phyloP scores from a whole-genome alignment of 2,888 invertebrate genomes.

The Euclidia mi region DNA sequence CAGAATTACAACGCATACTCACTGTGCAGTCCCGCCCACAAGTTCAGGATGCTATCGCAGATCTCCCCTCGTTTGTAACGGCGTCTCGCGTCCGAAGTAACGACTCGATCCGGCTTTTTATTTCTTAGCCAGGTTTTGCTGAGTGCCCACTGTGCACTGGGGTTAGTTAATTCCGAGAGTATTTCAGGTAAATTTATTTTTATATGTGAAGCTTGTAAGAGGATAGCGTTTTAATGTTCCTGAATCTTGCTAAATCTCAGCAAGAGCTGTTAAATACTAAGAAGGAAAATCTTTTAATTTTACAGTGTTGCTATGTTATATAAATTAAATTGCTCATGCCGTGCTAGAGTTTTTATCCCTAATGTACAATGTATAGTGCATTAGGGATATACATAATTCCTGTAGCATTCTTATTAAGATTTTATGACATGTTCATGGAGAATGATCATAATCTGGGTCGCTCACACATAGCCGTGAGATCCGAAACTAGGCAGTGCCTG shows the following conservation, averaged over 20 bases:
- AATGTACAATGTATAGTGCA: too few species aligned
- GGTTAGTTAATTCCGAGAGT: conserved; percentile 16
- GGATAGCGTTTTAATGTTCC: not conserved
- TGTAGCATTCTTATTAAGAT: too few species aligned
- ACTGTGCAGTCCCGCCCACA: conserved; percentile 51
- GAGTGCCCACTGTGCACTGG: conserved; percentile 48
- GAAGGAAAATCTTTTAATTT: not conserved
- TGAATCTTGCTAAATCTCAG: not conserved
- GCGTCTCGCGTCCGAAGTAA: conserved; percentile 52
- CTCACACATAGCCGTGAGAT: too few species aligned
- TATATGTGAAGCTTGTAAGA: conserved; percentile 12
- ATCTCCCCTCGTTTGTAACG: conserved; percentile 62
- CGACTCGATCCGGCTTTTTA: conserved; percentile 57
- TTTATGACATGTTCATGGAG: too few species aligned
- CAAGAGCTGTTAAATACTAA: not conserved
- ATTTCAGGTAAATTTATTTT: conserved; percentile 21
- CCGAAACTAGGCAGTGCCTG: too few species aligned
- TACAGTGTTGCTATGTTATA: not conserved
- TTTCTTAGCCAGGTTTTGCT: conserved; percentile 55
- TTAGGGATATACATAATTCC: too few species aligned
- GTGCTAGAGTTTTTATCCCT: too few species aligned
- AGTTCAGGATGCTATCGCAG: conserved; percentile 56
- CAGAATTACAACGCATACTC: conserved; percentile 5
- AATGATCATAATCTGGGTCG: too few species aligned
- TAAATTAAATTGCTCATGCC: too few species aligned